Evolutionary conservation across 1,140 invertebrate genomes (phyloP), one percentile per base, ranked within the genome.

Genomic region (Meloidogyne exigua): DNA sequence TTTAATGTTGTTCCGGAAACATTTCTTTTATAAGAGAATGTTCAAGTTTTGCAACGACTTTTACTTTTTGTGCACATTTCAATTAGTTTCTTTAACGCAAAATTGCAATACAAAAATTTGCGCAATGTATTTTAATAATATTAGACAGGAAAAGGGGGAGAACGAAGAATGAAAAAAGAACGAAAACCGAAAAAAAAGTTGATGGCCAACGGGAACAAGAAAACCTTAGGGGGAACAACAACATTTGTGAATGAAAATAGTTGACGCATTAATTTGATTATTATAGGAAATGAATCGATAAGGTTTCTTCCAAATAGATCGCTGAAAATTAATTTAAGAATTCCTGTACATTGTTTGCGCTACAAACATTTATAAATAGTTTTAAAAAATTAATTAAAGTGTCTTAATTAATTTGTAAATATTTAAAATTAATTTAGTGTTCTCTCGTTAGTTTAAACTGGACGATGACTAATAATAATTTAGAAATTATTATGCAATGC

Each of bases 261-360:
- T 57, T 57, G 49, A 57, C 49, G 49, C 49, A 57, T 57, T n/a
- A 57, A 57, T 57, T 57, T 57, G 49, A 57, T 57, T 57, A 57
- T 57, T 57, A 57, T 7, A 57, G 13, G 9, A 21, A n/a, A n/a
- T 18, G 18, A 57, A 39, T 39, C 36, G 18, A n/a, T 18, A 57
- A n/a, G 18, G n/a, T n/a, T 57, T 57, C 18, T n/a, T 57, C 5
- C 13, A 7, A n/a, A n/a, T n/a, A 18, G n/a, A 5, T 49, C 18
- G 18, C 18, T n/a, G n/a, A 57, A 57, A 57, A 57, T 57, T 57
- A 57, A 57, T 57, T 57, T n/a, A 57, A 57, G 21, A 57, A 57
- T 57, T 57, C 18, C 18, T 49, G 44, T 7, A n/a, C 2, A 49
- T 18, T 49, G 18, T 49, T 49, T 49, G 13, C n/a, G 49, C 49